Conservation (phyloP, 2,113 vertebrate species). For the Pithys albifrons region DNA sequence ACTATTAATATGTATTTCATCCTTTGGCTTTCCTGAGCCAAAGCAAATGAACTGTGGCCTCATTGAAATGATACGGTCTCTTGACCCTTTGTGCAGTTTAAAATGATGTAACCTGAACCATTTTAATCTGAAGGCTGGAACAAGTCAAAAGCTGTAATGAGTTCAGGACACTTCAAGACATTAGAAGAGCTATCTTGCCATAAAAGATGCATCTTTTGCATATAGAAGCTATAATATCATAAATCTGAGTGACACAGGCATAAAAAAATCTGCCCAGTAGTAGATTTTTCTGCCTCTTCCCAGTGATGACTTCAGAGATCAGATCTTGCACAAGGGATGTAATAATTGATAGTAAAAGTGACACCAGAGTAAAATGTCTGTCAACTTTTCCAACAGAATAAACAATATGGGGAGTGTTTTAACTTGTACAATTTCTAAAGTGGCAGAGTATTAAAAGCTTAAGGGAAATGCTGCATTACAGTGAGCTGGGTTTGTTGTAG, state of each 20-base stretch:
- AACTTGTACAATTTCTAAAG: not conserved
- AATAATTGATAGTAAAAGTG: conserved; percentile 8
- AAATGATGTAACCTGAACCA: conserved; percentile 50
- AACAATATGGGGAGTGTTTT: not conserved
- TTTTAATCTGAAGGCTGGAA: conserved; percentile 51
- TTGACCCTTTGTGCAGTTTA: conserved; percentile 57
- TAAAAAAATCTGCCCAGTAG: not conserved
- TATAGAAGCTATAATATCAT: not conserved
- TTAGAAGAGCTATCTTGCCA: not conserved
- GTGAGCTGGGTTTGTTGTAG: not conserved
- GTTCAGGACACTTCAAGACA: conserved; percentile 48
- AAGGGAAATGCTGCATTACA: not conserved
- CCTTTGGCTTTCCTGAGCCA: conserved; percentile 14
- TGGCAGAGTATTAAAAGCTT: not conserved
- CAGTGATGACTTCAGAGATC: conserved; percentile 22
- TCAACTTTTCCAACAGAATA: not conserved
- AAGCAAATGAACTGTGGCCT: conserved; percentile 57
- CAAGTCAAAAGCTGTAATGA: conserved; percentile 60
- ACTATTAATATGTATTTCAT: conserved; percentile 61
- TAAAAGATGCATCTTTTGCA: conserved; percentile 1
- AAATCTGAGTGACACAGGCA: not conserved
- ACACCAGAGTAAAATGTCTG: not conserved
- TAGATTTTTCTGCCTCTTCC: not conserved
- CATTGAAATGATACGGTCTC: conserved; percentile 39
- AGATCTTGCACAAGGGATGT: not conserved